Evolutionary conservation across 2,888 invertebrate genomes (phyloP).

Genomic region (Chrysopilus asiliformis): DNA sequence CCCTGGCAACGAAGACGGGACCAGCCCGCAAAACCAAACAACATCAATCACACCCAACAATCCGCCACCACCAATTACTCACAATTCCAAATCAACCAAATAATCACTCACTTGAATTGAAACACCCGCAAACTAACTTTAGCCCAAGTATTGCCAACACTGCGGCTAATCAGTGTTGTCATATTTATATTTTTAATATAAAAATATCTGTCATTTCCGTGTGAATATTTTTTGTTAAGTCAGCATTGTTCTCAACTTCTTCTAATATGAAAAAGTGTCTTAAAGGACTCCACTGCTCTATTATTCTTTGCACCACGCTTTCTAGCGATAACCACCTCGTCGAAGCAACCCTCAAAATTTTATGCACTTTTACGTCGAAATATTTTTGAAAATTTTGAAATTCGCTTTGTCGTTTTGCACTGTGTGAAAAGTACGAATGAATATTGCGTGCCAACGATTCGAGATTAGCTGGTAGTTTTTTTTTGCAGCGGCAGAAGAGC

Average conservation of each 20-base stretch:
- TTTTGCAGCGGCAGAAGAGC: slow-evolving; percentile 19
- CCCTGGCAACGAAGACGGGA: no score
- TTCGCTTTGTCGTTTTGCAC: slow-evolving; percentile 19
- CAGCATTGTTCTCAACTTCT: slow-evolving; percentile 3
- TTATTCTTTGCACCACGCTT: slow-evolving; percentile 10
- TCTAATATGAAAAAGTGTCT: no score
- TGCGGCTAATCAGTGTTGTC: no score
- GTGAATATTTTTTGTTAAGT: not conserved
- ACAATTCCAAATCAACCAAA: no score
- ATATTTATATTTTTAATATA: no score
- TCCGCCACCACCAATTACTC: no score
- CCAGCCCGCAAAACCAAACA: no score
- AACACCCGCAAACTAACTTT: no score
- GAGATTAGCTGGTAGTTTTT: slow-evolving; percentile 17
- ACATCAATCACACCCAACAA: no score
- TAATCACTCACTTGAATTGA: no score
- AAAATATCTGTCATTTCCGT: not conserved
- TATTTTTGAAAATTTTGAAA: slow-evolving; percentile 20
- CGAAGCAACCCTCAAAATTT: slow-evolving; percentile 19
- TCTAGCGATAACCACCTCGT: slow-evolving; percentile 22
- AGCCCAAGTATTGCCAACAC: no score
- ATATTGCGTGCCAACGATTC: slow-evolving; percentile 19
- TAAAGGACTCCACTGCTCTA: slow-evolving; percentile 10
- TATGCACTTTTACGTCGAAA: slow-evolving; percentile 19
- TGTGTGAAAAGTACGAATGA: slow-evolving; percentile 20